Evolutionary conservation across 1,140 invertebrate genomes (phyloP).

Genomic region (Caenorhabditis latens): DNA sequence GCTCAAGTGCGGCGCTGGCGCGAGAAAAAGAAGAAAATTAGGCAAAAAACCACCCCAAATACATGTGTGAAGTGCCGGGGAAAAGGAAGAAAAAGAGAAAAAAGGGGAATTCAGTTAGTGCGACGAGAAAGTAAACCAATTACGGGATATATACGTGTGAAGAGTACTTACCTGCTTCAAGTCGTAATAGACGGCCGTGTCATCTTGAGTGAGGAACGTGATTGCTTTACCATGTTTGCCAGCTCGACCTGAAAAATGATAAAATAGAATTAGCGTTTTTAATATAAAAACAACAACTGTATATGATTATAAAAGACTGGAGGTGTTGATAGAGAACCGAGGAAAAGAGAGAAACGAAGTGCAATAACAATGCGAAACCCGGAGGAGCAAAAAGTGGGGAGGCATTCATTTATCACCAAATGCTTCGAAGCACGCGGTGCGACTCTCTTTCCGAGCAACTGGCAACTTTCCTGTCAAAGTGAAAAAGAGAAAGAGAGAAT

Average conservation of each 20-base stretch:
- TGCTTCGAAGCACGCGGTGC: background rate
- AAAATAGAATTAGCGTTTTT: background rate
- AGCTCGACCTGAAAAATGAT: slow-evolving; percentile 85
- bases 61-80: slow-evolving; percentile 33
- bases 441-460: background rate
- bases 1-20: slow-evolving; percentile 19
- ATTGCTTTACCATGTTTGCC: slow-evolving; percentile 96
- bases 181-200: slow-evolving; percentile 94
- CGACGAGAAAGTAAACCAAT: slow-evolving; percentile 5
- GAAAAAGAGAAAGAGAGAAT: background rate
- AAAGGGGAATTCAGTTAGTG: slow-evolving; percentile 39
- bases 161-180: slow-evolving; percentile 83
- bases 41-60: background rate
- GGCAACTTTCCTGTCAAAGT: background rate
- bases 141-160: background rate
- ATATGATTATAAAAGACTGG: background rate
- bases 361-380: slow-evolving; percentile 8
- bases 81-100: background rate
- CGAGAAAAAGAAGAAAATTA: slow-evolving; percentile 33
- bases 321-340: background rate
- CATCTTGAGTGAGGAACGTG: slow-evolving; percentile 96
- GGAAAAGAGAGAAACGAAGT: background rate
- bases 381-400: background rate
- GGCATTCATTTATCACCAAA: slow-evolving; percentile 20
- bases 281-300: slow-evolving; percentile 9